Evolutionary conservation across 1,140 invertebrate species (phyloP).

Genomic region (Argopecten irradians): DNA sequence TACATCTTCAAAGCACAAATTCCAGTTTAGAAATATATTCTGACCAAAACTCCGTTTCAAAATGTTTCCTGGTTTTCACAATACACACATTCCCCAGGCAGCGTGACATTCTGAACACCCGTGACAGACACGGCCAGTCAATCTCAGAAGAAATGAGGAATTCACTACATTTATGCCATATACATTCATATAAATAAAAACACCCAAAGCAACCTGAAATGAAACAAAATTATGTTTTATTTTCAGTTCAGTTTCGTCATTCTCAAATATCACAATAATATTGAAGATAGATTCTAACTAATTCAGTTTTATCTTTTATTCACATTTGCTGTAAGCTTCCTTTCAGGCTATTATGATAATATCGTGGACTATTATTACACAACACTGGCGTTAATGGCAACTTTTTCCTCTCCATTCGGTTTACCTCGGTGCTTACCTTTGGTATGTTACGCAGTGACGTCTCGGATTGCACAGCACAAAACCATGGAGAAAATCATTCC

Average conservation of each 20-base stretch:
- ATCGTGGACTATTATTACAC: no score
- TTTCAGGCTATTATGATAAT: no score
- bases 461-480: constrained; percentile 85
- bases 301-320: no score
- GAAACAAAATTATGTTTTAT: background rate
- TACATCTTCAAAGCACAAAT: background rate
- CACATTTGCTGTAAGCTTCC: no score
- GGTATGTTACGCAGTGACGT: constrained; percentile 44
- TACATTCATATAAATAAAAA: constrained; percentile 12
- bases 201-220: background rate
- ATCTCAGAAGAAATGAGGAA: background rate
- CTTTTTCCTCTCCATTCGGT: no score
- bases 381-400: no score
- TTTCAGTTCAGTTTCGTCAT: no score
- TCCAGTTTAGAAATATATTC: constrained; percentile 17
- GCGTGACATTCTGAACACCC: background rate
- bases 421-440: background rate
- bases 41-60: background rate
- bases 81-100: background rate
- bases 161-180: background rate
- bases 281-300: no score
- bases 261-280: no score
- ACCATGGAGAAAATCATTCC: constrained; percentile 88
- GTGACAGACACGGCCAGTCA: background rate
- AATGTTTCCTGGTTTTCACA: background rate